phyloP scores from a whole-genome alignment of 1,140 invertebrate genomes.

The Hylyphantes graminicola region DNA sequence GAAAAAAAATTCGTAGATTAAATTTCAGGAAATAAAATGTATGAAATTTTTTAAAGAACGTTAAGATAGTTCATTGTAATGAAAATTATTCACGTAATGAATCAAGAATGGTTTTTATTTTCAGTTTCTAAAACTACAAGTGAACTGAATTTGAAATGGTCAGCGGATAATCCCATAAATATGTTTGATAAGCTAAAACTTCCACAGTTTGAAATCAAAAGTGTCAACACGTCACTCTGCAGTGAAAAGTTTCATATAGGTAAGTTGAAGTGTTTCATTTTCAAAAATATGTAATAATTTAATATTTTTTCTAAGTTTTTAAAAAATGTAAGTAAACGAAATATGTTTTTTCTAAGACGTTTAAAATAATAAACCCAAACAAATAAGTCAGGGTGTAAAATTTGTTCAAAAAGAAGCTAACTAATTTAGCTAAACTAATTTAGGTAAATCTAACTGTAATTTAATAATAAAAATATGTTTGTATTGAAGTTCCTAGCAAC shows the following conservation, averaged over 20 bases:
- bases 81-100: neutral
- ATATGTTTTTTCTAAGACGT: too few species aligned
- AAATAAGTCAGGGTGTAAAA: too few species aligned
- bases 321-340: too few species aligned
- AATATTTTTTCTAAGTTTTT: neutral
- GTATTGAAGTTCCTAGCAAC: too few species aligned
- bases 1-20: too few species aligned
- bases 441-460: too few species aligned
- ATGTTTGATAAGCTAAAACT: conserved; percentile 81
- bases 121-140: conserved; percentile 64
- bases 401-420: too few species aligned
- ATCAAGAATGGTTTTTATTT: neutral
- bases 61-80: neutral
- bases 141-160: conserved; percentile 82
- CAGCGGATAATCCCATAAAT: conserved; percentile 77
- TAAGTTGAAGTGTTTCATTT: conserved; percentile 63
- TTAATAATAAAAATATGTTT: too few species aligned
- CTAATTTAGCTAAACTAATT: too few species aligned
- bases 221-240: conserved; percentile 65
- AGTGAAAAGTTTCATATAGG: conserved; percentile 73
- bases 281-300: neutral
- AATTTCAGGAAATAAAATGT: too few species aligned
- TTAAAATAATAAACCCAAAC: too few species aligned
- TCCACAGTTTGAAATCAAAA: conserved; percentile 76
- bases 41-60: neutral